Percentiles rank a stretch among this genome's conserved stretches.
Conservation (phyloP, 1,140 invertebrate genomes). For the Heliconius hermathena region DNA sequence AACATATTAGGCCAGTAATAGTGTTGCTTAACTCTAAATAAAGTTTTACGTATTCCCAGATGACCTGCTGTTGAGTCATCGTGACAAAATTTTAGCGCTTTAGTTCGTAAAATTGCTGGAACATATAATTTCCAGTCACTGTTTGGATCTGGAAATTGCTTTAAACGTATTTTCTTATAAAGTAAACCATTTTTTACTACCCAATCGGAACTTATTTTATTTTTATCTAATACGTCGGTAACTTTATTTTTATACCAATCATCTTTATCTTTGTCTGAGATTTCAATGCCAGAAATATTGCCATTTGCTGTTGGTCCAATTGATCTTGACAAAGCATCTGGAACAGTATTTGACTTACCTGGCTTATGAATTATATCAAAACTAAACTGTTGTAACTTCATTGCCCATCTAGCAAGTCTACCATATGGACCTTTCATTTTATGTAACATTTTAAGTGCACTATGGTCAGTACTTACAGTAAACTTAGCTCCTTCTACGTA, state of each 20-base stretch:
- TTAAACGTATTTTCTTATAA: conserved; percentile 32
- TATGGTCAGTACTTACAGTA: conserved; percentile 43
- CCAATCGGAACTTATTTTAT: conserved; percentile 17
- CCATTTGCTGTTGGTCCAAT: conserved; percentile 8
- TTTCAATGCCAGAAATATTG: conserved; percentile 32
- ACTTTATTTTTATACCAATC: conserved; percentile 41
- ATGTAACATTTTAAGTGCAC: conserved; percentile 63
- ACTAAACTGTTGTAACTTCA: conserved; percentile 58
- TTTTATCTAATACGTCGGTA: conserved; percentile 6
- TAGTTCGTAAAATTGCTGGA: conserved; percentile 1
- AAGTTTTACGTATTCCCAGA: conserved; percentile 29
- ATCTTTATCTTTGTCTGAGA: conserved; percentile 40
- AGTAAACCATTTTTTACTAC: conserved; percentile 28
- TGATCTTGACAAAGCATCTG: conserved; percentile 58
- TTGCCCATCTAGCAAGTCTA: conserved; percentile 72
- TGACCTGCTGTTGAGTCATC: conserved; percentile 34
- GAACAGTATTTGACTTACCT: conserved; percentile 54
- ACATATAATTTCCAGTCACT: conserved; percentile 36
- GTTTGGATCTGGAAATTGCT: conserved; percentile 30
- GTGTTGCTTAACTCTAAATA: conserved; percentile 24
- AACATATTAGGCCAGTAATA: conserved; percentile 25
- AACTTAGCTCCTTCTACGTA: conserved; percentile 59
- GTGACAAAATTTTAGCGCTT: conserved; percentile 28
- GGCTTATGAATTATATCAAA: conserved; percentile 62
- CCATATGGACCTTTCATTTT: conserved; percentile 67